Evolutionary conservation across 2,888 invertebrate genomes (phyloP).

Genomic region (Heteropelma amictum): DNA sequence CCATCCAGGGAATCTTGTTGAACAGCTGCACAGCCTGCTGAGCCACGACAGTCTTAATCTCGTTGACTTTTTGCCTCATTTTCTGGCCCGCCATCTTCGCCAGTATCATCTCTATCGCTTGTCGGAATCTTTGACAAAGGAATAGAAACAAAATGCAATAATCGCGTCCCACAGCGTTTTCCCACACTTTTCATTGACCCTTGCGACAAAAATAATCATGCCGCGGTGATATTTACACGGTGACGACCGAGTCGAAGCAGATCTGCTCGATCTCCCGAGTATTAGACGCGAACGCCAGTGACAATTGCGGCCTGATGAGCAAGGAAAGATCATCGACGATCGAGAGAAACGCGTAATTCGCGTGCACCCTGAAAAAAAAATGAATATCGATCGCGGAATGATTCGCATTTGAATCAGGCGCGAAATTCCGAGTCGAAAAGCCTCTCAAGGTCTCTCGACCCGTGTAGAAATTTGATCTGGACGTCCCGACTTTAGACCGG

Average conservation of each 20-base stretch:
- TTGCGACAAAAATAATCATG: not conserved
- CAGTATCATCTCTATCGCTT: conserved; percentile 52
- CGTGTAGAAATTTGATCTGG: not conserved
- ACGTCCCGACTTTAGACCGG: too few species aligned
- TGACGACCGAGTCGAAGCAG: conserved; percentile 55
- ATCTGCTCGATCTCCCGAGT: conserved; percentile 47
- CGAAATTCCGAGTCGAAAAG: too few species aligned
- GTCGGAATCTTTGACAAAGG: conserved; percentile 49
- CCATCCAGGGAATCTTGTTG: conserved; percentile 57
- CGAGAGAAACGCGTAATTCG: conserved; percentile 59
- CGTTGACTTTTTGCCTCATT: conserved; percentile 26
- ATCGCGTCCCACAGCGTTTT: too few species aligned
- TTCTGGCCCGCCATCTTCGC: conserved; percentile 45
- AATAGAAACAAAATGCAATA: not conserved
- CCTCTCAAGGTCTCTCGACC: too few species aligned
- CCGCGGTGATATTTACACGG: conserved; percentile 38
- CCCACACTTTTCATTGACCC: not conserved
- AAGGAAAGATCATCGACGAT: conserved; percentile 56
- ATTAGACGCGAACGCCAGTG: conserved; percentile 45
- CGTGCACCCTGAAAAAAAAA: conserved; percentile 50
- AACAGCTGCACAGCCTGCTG: conserved; percentile 35
- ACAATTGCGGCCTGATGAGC: conserved; percentile 55
- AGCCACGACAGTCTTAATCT: conserved; percentile 46
- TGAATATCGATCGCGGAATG: too few species aligned
- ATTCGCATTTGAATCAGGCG: too few species aligned